Conservation (phyloP, 2,113 vertebrate genomes). For the Protomyctophum bolini region DNA sequence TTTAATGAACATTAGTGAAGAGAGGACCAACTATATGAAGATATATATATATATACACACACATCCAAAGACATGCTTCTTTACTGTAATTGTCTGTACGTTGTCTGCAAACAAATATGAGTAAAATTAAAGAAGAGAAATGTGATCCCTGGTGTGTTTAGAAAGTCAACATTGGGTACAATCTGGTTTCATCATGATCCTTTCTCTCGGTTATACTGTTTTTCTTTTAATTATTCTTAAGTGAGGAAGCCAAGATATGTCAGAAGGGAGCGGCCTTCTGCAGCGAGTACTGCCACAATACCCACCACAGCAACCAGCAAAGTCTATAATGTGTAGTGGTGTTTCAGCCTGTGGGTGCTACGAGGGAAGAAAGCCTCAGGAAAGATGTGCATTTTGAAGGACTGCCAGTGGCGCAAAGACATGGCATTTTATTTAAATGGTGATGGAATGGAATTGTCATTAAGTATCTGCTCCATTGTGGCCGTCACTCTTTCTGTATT, state of each 20-base stretch:
- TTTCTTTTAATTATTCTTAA: constrained; percentile 42
- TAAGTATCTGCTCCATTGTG: constrained; percentile 32
- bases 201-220: constrained; percentile 1
- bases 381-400: constrained; percentile 26
- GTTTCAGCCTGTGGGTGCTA: background rate
- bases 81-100: too few relatives aligned
- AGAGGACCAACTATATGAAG: too few relatives aligned
- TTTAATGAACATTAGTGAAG: too few relatives aligned
- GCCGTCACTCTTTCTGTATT: constrained; percentile 27
- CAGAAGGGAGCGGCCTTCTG: constrained; percentile 76
- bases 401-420: constrained; percentile 11
- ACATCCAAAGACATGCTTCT: too few relatives aligned
- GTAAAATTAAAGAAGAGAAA: background rate
- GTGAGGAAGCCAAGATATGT: constrained; percentile 81
- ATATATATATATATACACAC: too few relatives aligned
- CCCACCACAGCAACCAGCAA: constrained; percentile 68
- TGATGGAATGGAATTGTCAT: constrained; percentile 36
- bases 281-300: constrained; percentile 50
- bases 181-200: background rate
- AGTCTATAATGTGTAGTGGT: constrained; percentile 68
- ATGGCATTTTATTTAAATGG: constrained; percentile 8
- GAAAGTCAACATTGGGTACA: background rate
- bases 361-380: constrained; percentile 56
- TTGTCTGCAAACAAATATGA: background rate
- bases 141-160: background rate